Evolutionary conservation across 2,113 vertebrate species (phyloP).

Genomic region (Pseudonaja textilis): DNA sequence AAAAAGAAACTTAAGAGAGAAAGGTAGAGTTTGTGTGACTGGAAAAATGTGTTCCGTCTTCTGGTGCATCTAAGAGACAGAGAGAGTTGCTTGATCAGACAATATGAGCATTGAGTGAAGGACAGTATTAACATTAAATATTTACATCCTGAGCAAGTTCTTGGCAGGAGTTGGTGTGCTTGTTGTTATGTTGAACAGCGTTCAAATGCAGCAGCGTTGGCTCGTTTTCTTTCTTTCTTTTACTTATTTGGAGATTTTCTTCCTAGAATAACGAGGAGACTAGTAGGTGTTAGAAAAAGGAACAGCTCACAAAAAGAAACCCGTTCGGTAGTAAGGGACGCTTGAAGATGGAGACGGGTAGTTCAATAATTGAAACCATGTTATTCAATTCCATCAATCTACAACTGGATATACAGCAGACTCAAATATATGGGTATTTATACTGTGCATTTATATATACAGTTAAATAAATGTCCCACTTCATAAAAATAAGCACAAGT

Average conservation of each 20-base stretch:
- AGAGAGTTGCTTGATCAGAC: conserved; percentile 74
- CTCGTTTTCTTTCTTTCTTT: no score
- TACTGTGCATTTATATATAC: background rate
- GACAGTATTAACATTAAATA: conserved; percentile 76
- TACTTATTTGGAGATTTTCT: conserved; percentile 47
- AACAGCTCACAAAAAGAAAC: background rate
- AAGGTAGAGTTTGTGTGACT: conserved; percentile 60
- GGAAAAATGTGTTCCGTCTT: conserved; percentile 64
- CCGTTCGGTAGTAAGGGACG: background rate
- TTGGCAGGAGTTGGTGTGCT: conserved; percentile 46
- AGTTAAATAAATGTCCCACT: background rate
- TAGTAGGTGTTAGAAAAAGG: conserved; percentile 39
- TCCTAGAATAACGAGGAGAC: conserved; percentile 32
- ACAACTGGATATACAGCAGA: background rate
- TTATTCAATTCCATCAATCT: background rate
- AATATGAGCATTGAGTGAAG: conserved; percentile 67
- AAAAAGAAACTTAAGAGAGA: conserved; percentile 63
- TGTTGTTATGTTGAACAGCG: conserved; percentile 59
- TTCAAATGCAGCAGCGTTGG: conserved; percentile 29
- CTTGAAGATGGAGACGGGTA: background rate
- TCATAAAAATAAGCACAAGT: background rate
- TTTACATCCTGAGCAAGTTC: conserved; percentile 68
- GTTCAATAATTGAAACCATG: background rate
- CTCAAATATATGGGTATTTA: background rate
- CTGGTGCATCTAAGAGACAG: conserved; percentile 67